Evolutionary conservation across 1,140 invertebrate species (phyloP), one percentile per base, ranked within the genome.

Genomic region (Aphidius gifuensis): DNA sequence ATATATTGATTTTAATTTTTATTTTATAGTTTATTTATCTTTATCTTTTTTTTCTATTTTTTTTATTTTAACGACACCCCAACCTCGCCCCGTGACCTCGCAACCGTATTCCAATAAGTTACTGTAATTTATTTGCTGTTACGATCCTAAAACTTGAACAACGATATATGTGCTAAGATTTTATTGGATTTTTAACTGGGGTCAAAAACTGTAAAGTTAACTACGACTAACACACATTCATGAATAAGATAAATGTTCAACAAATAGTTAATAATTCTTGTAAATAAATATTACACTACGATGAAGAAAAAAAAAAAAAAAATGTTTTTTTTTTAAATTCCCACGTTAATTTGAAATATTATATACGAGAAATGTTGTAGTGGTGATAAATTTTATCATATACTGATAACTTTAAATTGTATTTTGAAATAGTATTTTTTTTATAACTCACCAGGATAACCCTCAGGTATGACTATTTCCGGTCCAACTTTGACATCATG

Each of bases 381-480:
- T 45, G 44, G 2, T 45, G 43, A 44, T 7, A 44, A 9, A 11
- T 45, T 45, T 45, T 32, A 32, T 32, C 23, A 32, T 32, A 32
- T 32, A 32, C 23, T 32, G 23, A 32, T 32, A 32, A 32, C 1
- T 32, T 32, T 32, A 3, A 32, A 32, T 32, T 32, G 23, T 32
- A 44, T 44, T 53, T 38, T 39, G 42, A 54, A 54, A n/a, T 16
- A 43, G 6, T 23, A n/a, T 43, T 23, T 23, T 9, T 9, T n/a
- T 43, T 6, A 16, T 16, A 32, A 76, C 76, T 78, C 55, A 78
- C 77, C 77, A 54, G 76, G 76, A 61, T 78, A 79, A 54, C 77
- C 76, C 68, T 79, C 77, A 9, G 77, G 77, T 58, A 79, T 78
- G 65, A 79, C 77, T 49, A 79, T 79, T 68, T 76, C 74, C 38